Conservation (phyloP, 2,888 invertebrate genomes). For the Drosophila koepferae region DNA sequence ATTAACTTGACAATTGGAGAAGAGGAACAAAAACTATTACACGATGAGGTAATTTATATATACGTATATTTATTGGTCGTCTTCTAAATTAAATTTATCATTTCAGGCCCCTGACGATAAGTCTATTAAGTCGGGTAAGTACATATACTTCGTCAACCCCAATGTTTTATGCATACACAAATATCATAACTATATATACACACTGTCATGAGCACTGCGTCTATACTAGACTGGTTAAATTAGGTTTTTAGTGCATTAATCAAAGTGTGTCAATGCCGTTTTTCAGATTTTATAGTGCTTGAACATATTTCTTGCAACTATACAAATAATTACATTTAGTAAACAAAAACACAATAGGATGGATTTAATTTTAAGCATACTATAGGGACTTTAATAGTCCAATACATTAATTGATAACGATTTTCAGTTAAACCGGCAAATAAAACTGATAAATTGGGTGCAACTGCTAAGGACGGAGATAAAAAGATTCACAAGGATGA, state of each 20-base stretch:
- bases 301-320: neutral
- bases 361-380: neutral
- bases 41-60: constrained; percentile 88
- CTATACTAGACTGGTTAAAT: neutral
- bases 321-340: neutral
- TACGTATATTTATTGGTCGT: neutral
- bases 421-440: constrained; percentile 61
- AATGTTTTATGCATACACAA: neutral
- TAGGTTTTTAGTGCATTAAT: neutral
- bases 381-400: neutral
- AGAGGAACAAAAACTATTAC: constrained; percentile 91
- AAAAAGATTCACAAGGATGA: constrained; percentile 77
- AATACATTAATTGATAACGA: constrained; percentile 13
- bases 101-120: constrained; percentile 86
- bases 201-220: neutral
- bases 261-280: constrained; percentile 11
- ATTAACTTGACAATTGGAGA: constrained; percentile 93
- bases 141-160: neutral
- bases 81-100: constrained; percentile 5
- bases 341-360: neutral
- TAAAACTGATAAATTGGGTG: constrained; percentile 58
- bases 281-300: neutral
- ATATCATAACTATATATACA: neutral
- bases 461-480: constrained; percentile 67
- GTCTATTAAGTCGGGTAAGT: constrained; percentile 87